Conservation (phyloP, 1,140 invertebrate species). For the Frieseomelitta varia region DNA sequence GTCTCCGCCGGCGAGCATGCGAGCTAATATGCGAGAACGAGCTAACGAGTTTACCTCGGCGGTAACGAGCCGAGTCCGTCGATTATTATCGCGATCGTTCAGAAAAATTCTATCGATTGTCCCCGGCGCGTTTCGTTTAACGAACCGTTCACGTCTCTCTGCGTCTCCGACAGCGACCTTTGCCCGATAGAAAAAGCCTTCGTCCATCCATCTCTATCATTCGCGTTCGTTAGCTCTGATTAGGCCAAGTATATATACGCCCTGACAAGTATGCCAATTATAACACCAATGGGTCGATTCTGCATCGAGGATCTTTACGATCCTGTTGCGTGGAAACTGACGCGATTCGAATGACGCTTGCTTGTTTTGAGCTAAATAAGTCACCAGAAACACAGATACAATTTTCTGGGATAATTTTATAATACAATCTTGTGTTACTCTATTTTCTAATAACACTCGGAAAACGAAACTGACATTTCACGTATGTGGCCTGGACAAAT, state of each 20-base stretch:
- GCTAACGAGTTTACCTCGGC: constrained; percentile 36
- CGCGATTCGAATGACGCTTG: too few species aligned
- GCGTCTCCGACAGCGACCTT: not conserved
- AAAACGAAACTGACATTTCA: too few species aligned
- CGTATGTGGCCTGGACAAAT: too few species aligned
- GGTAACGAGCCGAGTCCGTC: constrained; percentile 15
- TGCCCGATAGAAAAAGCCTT: not conserved
- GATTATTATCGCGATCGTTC: constrained; percentile 24
- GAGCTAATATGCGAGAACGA: not conserved
- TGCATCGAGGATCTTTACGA: too few species aligned
- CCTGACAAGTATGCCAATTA: not conserved
- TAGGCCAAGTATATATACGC: not conserved
- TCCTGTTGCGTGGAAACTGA: too few species aligned
- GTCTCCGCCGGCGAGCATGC: not conserved
- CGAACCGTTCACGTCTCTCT: not conserved
- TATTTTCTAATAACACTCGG: too few species aligned
- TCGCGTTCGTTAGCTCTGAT: constrained; percentile 5
- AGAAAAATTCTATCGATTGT: constrained; percentile 32
- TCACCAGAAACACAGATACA: too few species aligned
- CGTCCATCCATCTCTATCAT: not conserved
- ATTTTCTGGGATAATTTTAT: too few species aligned
- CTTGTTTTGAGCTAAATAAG: too few species aligned
- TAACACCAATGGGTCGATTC: not conserved
- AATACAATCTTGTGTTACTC: too few species aligned
- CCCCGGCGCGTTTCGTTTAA: not conserved